Percentiles rank a stretch among this genome's conserved stretches.
These are phyloP conservation scores for Pyrgilauda ruficollis DNA, from an alignment of 2,113 vertebrate genomes.

Conservation along the genomic window DNA sequence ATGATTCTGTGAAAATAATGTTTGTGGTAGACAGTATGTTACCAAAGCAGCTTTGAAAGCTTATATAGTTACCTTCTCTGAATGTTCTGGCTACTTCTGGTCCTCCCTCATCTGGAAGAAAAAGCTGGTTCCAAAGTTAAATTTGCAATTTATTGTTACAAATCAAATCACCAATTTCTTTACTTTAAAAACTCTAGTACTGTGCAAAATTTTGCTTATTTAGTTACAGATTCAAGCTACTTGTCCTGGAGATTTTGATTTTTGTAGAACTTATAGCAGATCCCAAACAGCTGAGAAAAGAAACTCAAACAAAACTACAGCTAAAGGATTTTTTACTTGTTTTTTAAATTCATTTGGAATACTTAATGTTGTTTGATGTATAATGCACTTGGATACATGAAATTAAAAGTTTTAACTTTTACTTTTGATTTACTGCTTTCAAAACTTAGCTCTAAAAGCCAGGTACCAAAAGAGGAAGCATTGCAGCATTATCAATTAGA, in stretches of 20 bases:
- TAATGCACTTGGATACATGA: not conserved
- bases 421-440: conserved; percentile 25
- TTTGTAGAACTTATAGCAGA: not conserved
- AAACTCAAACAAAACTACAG: not conserved
- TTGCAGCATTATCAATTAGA: not conserved
- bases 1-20: conserved; percentile 28
- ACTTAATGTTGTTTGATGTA: not conserved
- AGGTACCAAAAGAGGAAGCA: not conserved
- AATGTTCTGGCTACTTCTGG: conserved; percentile 54
- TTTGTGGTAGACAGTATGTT: not conserved
- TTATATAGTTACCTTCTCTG: conserved; percentile 43
- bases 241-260: conserved; percentile 19
- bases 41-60: not conserved
- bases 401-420: not conserved
- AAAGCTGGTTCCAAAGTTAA: conserved; percentile 49
- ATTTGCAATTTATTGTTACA: not conserved
- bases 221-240: not conserved
- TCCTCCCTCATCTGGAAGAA: conserved; percentile 53
- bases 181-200: not conserved
- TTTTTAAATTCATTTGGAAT: not conserved
- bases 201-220: conserved; percentile 10
- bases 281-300: not conserved
- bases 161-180: not conserved
- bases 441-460: not conserved
- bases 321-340: not conserved